Evolutionary conservation across 2,797 vertebrate species (phyloP).

Genomic region (Florisuga fusca): DNA sequence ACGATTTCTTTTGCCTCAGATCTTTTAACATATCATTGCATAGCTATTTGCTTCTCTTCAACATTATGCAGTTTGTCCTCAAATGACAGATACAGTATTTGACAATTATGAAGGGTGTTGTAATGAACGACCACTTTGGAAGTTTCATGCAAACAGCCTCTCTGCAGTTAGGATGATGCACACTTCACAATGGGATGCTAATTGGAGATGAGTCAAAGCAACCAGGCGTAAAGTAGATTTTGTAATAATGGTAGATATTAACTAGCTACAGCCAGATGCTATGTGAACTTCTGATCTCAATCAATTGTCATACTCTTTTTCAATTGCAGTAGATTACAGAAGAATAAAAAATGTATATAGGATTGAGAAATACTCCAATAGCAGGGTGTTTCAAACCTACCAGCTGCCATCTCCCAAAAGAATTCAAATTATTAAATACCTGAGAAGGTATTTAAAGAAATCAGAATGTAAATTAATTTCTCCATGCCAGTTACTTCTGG

Average conservation of each 20-base stretch:
- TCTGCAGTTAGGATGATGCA: conserved; percentile 13
- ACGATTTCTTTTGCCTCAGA: neutral
- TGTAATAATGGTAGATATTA: conserved; percentile 3
- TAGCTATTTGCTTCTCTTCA: neutral
- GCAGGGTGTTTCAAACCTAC: neutral
- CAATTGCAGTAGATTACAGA: neutral
- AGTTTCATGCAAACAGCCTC: neutral
- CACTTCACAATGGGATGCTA: conserved; percentile 29
- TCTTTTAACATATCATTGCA: neutral
- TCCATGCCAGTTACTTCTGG: neutral
- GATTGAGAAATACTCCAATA: neutral
- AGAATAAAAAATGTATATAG: neutral
- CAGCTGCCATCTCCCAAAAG: neutral
- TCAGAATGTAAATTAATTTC: neutral
- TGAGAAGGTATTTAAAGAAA: neutral
- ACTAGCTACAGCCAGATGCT: neutral
- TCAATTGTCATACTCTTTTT: neutral
- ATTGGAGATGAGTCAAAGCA: conserved; percentile 38
- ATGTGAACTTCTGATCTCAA: neutral
- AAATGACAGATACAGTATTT: neutral
- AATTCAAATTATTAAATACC: neutral
- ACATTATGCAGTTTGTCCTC: neutral
- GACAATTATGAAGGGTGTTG: neutral
- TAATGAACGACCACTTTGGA: neutral
- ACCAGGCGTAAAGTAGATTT: conserved; percentile 17